These are phyloP conservation scores for Sialis lutaria DNA, from an alignment of 2,888 invertebrate genomes.

Conservation along the genomic window DNA sequence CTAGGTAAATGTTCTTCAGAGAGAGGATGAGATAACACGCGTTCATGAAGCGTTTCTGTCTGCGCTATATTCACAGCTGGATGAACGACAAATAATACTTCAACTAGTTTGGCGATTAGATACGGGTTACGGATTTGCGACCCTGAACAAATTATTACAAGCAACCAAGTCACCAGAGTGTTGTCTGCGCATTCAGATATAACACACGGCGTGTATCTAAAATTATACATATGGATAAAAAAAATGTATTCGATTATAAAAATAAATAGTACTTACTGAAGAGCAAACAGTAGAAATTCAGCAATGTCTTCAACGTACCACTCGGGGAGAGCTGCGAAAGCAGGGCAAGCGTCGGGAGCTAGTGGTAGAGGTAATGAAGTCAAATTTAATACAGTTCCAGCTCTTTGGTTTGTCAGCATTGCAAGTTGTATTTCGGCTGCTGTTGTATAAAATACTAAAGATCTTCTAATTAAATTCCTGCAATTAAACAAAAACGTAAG, in stretches of 20 bases:
- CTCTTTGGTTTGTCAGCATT: conserved; percentile 37
- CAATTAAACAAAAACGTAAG: not conserved
- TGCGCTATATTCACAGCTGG: conserved; percentile 37
- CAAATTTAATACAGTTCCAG: conserved; percentile 23
- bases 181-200: conserved; percentile 64
- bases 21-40: conserved; percentile 77
- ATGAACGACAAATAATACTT: conserved; percentile 69
- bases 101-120: conserved; percentile 88
- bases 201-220: conserved; percentile 56
- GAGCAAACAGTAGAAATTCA: conserved; percentile 81
- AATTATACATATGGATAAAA: conserved; percentile 12
- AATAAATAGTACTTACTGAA: conserved; percentile 54
- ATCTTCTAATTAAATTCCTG: conserved; percentile 23
- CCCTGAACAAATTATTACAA: conserved; percentile 79
- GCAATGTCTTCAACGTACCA: conserved; percentile 97
- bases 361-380: conserved; percentile 34
- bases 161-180: conserved; percentile 71
- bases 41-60: conserved; percentile 38
- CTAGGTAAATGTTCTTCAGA: conserved; percentile 70
- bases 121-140: conserved; percentile 92
- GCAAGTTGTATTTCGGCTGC: conserved; percentile 63
- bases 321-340: conserved; percentile 86
- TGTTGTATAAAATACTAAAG: conserved; percentile 73
- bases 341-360: conserved; percentile 42
- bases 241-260: conserved; percentile 1